Base-by-base conservation (phyloP, 2,113 vertebrate species). In the Oophaga pumilio region DNA sequence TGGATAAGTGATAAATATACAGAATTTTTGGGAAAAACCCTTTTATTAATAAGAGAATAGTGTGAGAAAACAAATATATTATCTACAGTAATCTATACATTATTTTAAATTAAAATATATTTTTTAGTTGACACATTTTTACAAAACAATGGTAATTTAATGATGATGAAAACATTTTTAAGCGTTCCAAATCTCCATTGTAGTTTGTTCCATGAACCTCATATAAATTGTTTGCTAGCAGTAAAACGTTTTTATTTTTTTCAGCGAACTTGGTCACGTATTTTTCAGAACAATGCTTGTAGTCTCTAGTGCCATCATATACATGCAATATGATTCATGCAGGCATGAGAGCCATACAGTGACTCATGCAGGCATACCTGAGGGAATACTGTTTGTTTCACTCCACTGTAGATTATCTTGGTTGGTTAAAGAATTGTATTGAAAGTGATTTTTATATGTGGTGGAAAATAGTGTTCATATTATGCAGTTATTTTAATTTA, bases 321-420 rank as follows among this genome's bases (percentile, higher is more conserved):
- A 52, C 60, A 82, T 73, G 33, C 28, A 73, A 4, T 68, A 82
- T 68, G 80, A 82, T 60, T 82, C 59, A 82, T 66, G 22, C 20
- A 49, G 14, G 22, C 80, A 66, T 49, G 33, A 4, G 33, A 43
- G 33, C 33, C 33, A 43, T 43, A 43, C 33, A 43, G 33, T 43
- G 33, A 82, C 60, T 82, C 59, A 82, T 66, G 22, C 20, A 49
- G 14, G 22, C 80, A 66, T 49, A 62, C 80, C 80, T 15, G 18
- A 66, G 60, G 80, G 60, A 82, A 82, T n/a, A n/a, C 64, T 82
- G 11, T 22, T 82, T 68, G 3, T 66, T 6, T 24, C 49, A 66
- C 52, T 68, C 80, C 12, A 52, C 80, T 50, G 49, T 50, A 82
- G 43, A 66, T 24, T 66, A 68, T 64, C 33, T 49, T 81, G 14